Base-by-base conservation (phyloP, 2,888 invertebrate species). In the Cremastinae sp. region DNA sequence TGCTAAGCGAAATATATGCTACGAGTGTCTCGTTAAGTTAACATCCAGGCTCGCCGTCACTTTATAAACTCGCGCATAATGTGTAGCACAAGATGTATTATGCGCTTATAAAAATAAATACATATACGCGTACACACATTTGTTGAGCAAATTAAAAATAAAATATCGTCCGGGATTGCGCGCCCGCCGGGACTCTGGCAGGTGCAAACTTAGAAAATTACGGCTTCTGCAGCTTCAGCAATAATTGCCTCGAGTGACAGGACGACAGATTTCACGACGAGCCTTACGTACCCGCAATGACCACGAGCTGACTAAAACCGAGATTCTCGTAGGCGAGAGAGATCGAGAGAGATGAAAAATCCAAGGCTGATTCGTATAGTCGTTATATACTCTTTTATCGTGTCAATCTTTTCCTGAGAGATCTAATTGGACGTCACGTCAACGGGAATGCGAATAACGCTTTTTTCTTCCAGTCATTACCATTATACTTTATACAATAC, bases 161-260 rank as follows among this genome's bases (percentile, higher is more conserved):
- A 16, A 47, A 16, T 41, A 55, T 49, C 22, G 16, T 37, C 20
- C 47, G 39, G 7, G 22, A 58, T 58, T 68, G 47, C 49, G 58
- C 49, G 68, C 47, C 58, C 49, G 49, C 37, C 35, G 37, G 68
- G 14, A 28, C 28, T n/a, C n/a, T 49, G 58, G 39, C 68, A 68
- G 68, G 49, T 68, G 68, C 47, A 58, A 68, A 58, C 68, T 66
- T 56, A 45, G 68, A 43, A 68, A 58, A 68, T 58, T 68, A 66
- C 43, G 18, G 28, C 51, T 39, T 18, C 22, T 43, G 16, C 51
- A 22, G 64, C 53, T 66, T n/a, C 45, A 8, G 55, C 16, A 62
- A 56, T 20, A 59, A 56, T 62, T 51, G 53, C 37, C 45, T 43
- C 37, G 62, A 71, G 55, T 71, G 71, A 71, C 71, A 47, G 45